Evolutionary conservation across 2,888 invertebrate genomes (phyloP).

Genomic region (Metellina segmentata): DNA sequence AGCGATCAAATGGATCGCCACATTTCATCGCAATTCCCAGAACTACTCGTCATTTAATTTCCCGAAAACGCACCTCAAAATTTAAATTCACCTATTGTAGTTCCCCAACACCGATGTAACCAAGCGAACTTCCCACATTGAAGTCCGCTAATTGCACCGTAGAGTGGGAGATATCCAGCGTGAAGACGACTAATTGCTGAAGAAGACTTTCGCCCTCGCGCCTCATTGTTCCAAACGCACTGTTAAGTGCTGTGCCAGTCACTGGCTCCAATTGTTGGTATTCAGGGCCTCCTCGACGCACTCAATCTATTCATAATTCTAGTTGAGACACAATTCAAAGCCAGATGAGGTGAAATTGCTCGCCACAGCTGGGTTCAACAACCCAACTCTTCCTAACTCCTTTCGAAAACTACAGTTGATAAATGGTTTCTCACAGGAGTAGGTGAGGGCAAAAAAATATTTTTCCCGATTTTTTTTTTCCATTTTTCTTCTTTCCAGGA

Average conservation of each 20-base stretch:
- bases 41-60: no score
- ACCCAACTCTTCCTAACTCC: constrained; percentile 2
- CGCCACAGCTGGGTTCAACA: constrained; percentile 61
- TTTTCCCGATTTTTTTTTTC: background rate
- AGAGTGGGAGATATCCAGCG: background rate
- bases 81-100: no score
- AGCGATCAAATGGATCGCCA: no score
- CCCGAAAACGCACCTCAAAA: no score
- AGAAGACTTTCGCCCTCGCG: background rate
- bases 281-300: background rate
- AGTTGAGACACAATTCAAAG: constrained; percentile 27
- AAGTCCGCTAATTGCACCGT: background rate
- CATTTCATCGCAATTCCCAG: no score
- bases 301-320: constrained; percentile 21
- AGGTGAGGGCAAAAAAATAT: background rate
- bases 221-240: background rate
- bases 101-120: no score
- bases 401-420: constrained; percentile 38
- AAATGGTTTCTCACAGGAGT: constrained; percentile 24
- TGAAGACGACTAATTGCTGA: background rate
- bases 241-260: no score
- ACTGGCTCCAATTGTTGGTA: background rate
- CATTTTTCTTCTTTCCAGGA: constrained; percentile 1
- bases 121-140: background rate
- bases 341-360: constrained; percentile 57